Percentiles rank a stretch among this genome's conserved stretches.
phyloP scores from a whole-genome alignment of 2,888 invertebrate species.

The Neocrepidodera transversa region DNA sequence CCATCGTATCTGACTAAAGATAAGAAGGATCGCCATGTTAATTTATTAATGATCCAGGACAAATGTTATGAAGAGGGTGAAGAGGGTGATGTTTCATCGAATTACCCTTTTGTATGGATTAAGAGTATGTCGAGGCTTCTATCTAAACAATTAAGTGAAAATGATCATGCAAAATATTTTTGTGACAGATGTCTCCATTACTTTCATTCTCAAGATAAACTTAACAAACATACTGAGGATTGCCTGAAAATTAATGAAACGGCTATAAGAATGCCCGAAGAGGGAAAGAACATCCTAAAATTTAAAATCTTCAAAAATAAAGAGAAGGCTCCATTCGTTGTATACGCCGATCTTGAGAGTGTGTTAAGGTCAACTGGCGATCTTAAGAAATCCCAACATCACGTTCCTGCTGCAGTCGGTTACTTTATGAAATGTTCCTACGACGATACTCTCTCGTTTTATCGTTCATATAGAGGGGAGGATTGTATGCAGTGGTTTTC shows the following conservation, averaged over 20 bases:
- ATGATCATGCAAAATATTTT: conserved; percentile 5
- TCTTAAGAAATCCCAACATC: no score
- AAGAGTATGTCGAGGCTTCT: conserved; percentile 11
- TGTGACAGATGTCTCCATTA: conserved; percentile 10
- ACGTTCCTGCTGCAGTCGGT: no score
- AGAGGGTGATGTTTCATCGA: neutral
- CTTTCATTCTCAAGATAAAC: neutral
- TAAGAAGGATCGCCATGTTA: conserved; percentile 31
- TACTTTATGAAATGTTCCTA: no score
- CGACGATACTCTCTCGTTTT: no score
- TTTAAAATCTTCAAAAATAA: conserved; percentile 22
- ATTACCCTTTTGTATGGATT: neutral
- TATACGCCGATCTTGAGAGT: conserved; percentile 39
- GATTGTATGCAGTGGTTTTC: no score
- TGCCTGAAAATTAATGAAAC: conserved; percentile 5
- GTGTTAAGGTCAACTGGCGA: no score
- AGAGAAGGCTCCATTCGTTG: conserved; percentile 28
- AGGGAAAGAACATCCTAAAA: conserved; percentile 16
- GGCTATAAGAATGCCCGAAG: conserved; percentile 24
- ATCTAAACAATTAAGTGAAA: neutral
- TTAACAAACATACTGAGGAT: no score
- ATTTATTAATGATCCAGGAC: conserved; percentile 21
- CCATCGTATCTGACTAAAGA: conserved; percentile 27
- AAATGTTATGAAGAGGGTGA: no score
- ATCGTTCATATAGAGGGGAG: no score